phyloP scores from a whole-genome alignment of 2,113 vertebrate species.

The Cryptomyrus ogoouensis region DNA sequence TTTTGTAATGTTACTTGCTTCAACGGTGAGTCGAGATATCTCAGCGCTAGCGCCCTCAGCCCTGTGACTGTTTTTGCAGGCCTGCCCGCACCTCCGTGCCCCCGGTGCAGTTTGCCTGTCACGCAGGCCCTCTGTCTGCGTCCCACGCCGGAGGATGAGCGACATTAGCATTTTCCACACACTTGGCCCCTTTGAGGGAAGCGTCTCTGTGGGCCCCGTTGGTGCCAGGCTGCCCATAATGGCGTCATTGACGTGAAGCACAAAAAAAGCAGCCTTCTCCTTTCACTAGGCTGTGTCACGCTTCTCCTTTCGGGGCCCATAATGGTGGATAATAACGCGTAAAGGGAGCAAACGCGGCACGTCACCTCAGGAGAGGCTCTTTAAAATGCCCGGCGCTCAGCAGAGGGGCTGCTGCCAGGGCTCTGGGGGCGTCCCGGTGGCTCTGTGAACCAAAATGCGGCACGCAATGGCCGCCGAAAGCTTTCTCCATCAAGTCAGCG shows the following conservation, averaged over 20 bases:
- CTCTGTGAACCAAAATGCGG: neutral
- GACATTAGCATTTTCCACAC: conserved; percentile 26
- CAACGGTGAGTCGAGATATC: neutral
- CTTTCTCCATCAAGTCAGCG: neutral
- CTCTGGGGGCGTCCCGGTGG: neutral
- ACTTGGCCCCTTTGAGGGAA: conserved; percentile 31
- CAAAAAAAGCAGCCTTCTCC: conserved; percentile 44
- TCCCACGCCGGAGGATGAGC: neutral
- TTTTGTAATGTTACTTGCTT: neutral
- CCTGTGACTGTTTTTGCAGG: conserved; percentile 50
- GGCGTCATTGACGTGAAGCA: conserved; percentile 48
- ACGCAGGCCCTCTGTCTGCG: neutral
- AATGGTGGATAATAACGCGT: conserved; percentile 50
- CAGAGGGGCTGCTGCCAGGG: conserved; percentile 39
- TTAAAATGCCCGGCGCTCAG: conserved; percentile 51
- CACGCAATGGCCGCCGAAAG: neutral
- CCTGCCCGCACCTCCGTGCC: neutral
- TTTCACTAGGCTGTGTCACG: conserved; percentile 30
- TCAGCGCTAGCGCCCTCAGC: neutral
- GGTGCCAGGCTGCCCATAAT: conserved; percentile 53
- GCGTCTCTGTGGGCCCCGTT: conserved; percentile 33
- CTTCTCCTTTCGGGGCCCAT: conserved; percentile 42
- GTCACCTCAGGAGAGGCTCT: conserved; percentile 45
- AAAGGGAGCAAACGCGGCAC: conserved; percentile 45
- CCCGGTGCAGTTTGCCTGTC: neutral